Base-by-base conservation (phyloP, 2,888 invertebrate species). In the Cataglyphis albicans region DNA sequence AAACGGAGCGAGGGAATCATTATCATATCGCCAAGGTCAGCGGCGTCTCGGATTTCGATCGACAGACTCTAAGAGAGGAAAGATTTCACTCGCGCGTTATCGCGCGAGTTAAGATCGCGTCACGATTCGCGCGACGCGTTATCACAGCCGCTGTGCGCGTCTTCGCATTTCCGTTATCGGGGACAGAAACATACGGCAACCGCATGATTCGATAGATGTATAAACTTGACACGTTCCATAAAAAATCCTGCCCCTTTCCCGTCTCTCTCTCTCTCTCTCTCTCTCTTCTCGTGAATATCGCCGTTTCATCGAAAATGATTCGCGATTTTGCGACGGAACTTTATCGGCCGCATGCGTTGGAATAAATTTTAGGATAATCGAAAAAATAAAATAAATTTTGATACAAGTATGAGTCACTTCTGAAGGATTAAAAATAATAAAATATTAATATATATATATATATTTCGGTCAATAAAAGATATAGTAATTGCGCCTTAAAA, bases 1-100 rank as follows among this genome's bases (percentile, higher is more conserved):
- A 29, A 64, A 52, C 48, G 48, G 25, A 9, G 35, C 29, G n/a
- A 29, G 41, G 10, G 25, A 76, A 15, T 65, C 76, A 76, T 76
- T 76, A 76, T 76, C 65, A 38, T 55, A 48, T 52, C n/a, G 65
- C 55, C 76, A 76, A 76, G 76, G 76, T 41, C 55, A n/a, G 0
- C 25, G 38, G 12, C 44, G 52, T 52, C 38, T 25, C 38, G 25
- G 25, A 25, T 15, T n/a, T 38, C 25, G 52, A 64, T 64, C 52
- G 29, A 65, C 12, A 38, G 65, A 65, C 38, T 55, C 15, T 44
- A 6, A 7, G 48, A 52, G 48, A n/a, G 38, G 52, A 55, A 52
- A 64, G 63, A 64, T 52, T 75, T 32, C 41, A 29, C 48, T 41
- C 5, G 52, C 48, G 64, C 5, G 52, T 75, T 75, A 64, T 75